Conservation (phyloP, 2,888 invertebrate species). For the Microctonus hyperodae region DNA sequence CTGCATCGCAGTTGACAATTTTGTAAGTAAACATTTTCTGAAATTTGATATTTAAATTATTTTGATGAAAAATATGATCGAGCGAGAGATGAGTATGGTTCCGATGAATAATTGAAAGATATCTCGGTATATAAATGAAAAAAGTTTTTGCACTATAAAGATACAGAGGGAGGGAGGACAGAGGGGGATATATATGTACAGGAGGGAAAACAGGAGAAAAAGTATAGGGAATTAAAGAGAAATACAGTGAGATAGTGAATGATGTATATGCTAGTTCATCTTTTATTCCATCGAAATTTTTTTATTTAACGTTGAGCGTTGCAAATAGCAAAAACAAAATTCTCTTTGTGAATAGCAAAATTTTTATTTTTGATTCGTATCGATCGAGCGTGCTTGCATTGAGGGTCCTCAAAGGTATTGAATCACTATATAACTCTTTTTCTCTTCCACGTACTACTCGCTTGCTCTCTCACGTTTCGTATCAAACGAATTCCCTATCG, state of each 20-base stretch:
- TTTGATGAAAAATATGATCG: slow-evolving; percentile 5
- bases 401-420: slow-evolving; percentile 30
- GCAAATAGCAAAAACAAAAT: slow-evolving; percentile 34
- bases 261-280: slow-evolving; percentile 30
- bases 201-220: too few relatives aligned
- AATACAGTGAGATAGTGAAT: background rate
- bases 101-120: slow-evolving; percentile 31
- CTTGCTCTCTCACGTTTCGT: slow-evolving; percentile 4
- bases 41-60: slow-evolving; percentile 9
- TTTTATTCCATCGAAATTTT: slow-evolving; percentile 30
- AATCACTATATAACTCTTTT: slow-evolving; percentile 16
- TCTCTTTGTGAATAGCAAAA: slow-evolving; percentile 33
- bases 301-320: slow-evolving; percentile 23
- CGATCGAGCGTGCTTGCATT: slow-evolving; percentile 20
- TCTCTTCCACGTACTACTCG: background rate
- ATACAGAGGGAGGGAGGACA: background rate
- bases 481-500: slow-evolving; percentile 27
- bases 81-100: background rate
- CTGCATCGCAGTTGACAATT: background rate
- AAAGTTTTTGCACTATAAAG: slow-evolving; percentile 13
- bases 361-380: slow-evolving; percentile 31
- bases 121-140: slow-evolving; percentile 23
- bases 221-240: background rate
- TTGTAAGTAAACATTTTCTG: slow-evolving; percentile 18
- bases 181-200: background rate